Evolutionary conservation across 2,888 invertebrate species (phyloP), one percentile per base, ranked within the genome.

Genomic region (Trichogramma evanescens): DNA sequence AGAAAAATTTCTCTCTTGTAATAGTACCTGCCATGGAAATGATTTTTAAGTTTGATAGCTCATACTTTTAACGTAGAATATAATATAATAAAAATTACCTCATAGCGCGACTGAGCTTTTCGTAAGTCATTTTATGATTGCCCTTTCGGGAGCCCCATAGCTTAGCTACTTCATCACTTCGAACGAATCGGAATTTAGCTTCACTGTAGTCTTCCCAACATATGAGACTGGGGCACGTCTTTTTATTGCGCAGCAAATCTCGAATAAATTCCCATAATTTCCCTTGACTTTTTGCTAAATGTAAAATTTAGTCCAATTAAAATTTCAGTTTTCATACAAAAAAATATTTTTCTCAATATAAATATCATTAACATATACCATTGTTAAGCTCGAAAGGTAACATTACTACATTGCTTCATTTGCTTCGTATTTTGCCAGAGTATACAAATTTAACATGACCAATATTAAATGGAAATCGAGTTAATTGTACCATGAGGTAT

Each of bases 81-180:
- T 44, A 53, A 43, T 43, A 4, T 38, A 42, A 4, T 40, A 9
- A 46, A 5, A 54, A 74, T 72, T 74, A 88, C 87, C 89, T 84
- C 89, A 95, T 91, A 10, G 94, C 94, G 65, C 94, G 80, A 77
- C 92, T 93, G 71, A 95, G 85, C 79, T 95, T 95, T 77, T 94
- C 94, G 74, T 93, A 95, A 49, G 90, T 93, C 94, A 95, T 95
- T 74, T 88, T 87, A 54, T 86, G 86, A 74, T 94, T 94, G 75
- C 89, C 88, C 75, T 93, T 93, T 75, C 89, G 81, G 64, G 86
- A 85, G 4, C 93, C 93, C 94, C 94, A 94, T 51, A 92, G 81
- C 70, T 89, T 86, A 1, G 94, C 93, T 4, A 94, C 89, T 72
- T 89, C 87, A 70, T 91, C 91, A 53, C 91, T 91, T 70, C 91